A percentile compares a stretch with the other conserved stretches of the same genome.
Evolutionary conservation across 2,113 vertebrate species (phyloP).

Genomic region (Pedetes capensis): DNA sequence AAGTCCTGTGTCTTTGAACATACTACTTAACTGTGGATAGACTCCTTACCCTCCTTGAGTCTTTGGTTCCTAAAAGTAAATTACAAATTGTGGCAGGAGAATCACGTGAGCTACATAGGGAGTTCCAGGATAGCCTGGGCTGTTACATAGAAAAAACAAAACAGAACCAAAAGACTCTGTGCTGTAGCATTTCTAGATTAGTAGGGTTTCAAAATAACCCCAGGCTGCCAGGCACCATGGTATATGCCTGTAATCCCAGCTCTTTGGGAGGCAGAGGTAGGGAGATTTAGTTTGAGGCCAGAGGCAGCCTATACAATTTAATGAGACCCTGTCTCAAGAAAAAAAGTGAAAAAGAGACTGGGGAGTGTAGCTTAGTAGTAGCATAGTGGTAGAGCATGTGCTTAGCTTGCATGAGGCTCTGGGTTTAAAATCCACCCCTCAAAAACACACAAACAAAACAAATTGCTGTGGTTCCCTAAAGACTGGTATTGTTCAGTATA

Average conservation of each 20-base stretch:
- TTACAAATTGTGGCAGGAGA: neutral
- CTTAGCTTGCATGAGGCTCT: neutral
- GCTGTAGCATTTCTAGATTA: neutral
- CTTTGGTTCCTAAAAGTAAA: neutral
- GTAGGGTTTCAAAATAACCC: neutral
- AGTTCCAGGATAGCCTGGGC: neutral
- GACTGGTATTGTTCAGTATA: neutral
- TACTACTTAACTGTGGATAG: neutral
- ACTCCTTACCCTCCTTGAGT: neutral
- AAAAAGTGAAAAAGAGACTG: too few species aligned
- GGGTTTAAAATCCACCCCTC: too few species aligned
- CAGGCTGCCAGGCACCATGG: too few species aligned
- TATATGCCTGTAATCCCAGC: too few species aligned
- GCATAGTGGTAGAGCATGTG: neutral
- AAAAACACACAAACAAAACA: too few species aligned
- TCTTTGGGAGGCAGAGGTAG: too few species aligned
- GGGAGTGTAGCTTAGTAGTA: neutral
- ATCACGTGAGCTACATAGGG: too few species aligned
- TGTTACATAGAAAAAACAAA: neutral
- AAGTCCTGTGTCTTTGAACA: neutral
- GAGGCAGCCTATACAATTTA: too few species aligned
- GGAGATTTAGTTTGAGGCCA: too few species aligned
- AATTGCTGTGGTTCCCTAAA: neutral
- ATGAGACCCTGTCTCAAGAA: too few species aligned
- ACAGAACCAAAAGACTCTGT: neutral